Base-by-base conservation (phyloP, 2,113 vertebrate genomes). In the Peromyscus californicus region DNA sequence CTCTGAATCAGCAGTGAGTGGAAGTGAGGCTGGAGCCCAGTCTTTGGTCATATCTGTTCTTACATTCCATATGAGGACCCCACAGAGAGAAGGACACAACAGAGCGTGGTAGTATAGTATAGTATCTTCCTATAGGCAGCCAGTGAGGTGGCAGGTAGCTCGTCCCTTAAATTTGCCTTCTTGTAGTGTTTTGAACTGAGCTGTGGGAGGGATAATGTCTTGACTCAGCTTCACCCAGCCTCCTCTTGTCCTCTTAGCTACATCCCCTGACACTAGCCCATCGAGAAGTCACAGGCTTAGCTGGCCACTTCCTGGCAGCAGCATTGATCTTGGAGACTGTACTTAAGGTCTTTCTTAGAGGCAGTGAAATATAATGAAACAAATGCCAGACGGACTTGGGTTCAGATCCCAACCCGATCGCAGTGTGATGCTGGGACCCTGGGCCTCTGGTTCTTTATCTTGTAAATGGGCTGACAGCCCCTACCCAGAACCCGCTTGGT, bases 361-460 rank as follows among this genome's bases (percentile, higher is more conserved):
- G 63, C 19, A n/a, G 36, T 12, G 13, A 75, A 69, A 22, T 45
- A 5, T 36, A 8, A 54, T n/a, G 21, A 84, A 48, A 93, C 24
- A 88, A 75, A 42, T 1, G 22, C 19, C 21, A 13, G 51, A 67
- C 5, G 45, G 54, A 70, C 26, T 36, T 91, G 31, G 36, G 33
- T 78, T 90, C 86, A 79, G 89, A 85, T 93, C 39, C 63, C 79
- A 54, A 16, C 33, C 42, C 48, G 65, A 57, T 57, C 76, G 69
- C 48, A 36, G 1, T 39, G 22, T 84, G 59, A 10, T 87, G 1
- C 57, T 57, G 79, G 72, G n/a, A 65, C 86, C 21, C 51, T 65
- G 19, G 67, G 9, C 48, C 75, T 94, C 36, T 54, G 31, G 84
- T 90, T 94, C 33, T 69, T 87, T 84, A 45, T 94, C 95, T 97